Conservation (phyloP, 2,113 vertebrate genomes). For the Andinoacara biseriatus region DNA sequence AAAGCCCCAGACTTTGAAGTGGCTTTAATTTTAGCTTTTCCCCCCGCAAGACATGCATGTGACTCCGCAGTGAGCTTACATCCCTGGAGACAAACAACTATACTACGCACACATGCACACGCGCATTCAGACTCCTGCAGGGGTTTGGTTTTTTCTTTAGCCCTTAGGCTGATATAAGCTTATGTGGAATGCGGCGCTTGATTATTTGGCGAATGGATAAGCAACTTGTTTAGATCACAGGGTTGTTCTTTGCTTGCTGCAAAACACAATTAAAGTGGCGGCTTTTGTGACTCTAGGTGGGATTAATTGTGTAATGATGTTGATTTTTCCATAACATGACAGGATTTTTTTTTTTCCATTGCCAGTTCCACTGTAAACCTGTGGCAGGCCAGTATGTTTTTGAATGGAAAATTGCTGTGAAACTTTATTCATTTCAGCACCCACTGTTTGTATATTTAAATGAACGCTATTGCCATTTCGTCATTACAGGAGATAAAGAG, state of each 20-base stretch:
- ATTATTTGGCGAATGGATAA: constrained; percentile 59
- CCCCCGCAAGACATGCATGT: constrained; percentile 63
- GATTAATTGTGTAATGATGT: constrained; percentile 56
- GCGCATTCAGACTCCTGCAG: constrained; percentile 1
- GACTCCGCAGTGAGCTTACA: constrained; percentile 59
- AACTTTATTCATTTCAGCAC: neutral
- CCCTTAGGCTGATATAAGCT: constrained; percentile 66
- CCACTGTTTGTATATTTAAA: neutral
- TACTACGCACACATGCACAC: constrained; percentile 14
- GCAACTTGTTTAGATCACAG: constrained; percentile 70
- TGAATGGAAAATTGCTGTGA: neutral
- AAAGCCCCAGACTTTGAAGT: constrained; percentile 69
- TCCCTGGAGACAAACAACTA: constrained; percentile 65
- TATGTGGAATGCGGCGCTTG: constrained; percentile 70
- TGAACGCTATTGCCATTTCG: neutral
- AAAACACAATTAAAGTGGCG: constrained; percentile 58
- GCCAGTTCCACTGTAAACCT: neutral
- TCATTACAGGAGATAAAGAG: neutral
- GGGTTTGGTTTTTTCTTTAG: constrained; percentile 53
- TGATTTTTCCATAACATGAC: constrained; percentile 30
- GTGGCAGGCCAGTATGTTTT: fast-evolving
- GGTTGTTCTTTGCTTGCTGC: constrained; percentile 61
- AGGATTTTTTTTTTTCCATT: constrained; percentile 22
- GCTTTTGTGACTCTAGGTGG: constrained; percentile 61
- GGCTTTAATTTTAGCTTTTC: constrained; percentile 62